Evolutionary conservation across 2,888 invertebrate species (phyloP).

Genomic region (Nasonia oneida): DNA sequence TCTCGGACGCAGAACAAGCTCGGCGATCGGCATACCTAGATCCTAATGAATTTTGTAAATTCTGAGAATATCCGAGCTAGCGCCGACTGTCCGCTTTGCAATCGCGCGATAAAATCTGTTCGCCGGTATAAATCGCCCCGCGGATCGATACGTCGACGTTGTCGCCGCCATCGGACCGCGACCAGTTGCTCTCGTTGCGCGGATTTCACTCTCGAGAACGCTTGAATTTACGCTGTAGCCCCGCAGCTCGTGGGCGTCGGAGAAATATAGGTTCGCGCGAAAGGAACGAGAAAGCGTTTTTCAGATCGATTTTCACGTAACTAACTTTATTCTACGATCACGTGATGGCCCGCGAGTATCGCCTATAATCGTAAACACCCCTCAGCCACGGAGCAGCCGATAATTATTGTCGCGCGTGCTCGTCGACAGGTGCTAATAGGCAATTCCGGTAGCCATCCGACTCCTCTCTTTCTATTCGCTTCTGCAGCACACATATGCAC

Average conservation of each 20-base stretch:
- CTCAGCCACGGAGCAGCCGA: background rate
- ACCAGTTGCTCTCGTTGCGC: slow-evolving; percentile 27
- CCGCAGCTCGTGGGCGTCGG: slow-evolving; percentile 5
- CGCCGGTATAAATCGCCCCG: slow-evolving; percentile 32
- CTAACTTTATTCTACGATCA: background rate
- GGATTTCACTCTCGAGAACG: slow-evolving; percentile 25
- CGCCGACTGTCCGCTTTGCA: background rate
- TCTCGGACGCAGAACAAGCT: background rate
- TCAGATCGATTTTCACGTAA: too few relatives aligned
- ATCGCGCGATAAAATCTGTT: slow-evolving; percentile 39
- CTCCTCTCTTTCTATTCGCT: background rate
- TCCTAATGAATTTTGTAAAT: slow-evolving; percentile 14
- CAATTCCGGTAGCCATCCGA: slow-evolving; percentile 32
- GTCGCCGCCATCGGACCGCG: background rate
- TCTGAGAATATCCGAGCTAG: background rate
- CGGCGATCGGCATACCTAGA: background rate
- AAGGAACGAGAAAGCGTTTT: background rate
- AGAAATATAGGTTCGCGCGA: background rate
- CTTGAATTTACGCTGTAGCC: slow-evolving; percentile 42
- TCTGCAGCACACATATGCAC: background rate
- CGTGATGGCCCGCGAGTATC: too few relatives aligned
- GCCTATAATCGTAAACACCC: background rate
- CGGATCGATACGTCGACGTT: slow-evolving; percentile 21
- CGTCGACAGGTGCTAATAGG: slow-evolving; percentile 56
- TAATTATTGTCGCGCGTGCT: slow-evolving; percentile 28